Evolutionary conservation across 2,113 vertebrate species (phyloP).

Genomic region (Thomomys bottae): DNA sequence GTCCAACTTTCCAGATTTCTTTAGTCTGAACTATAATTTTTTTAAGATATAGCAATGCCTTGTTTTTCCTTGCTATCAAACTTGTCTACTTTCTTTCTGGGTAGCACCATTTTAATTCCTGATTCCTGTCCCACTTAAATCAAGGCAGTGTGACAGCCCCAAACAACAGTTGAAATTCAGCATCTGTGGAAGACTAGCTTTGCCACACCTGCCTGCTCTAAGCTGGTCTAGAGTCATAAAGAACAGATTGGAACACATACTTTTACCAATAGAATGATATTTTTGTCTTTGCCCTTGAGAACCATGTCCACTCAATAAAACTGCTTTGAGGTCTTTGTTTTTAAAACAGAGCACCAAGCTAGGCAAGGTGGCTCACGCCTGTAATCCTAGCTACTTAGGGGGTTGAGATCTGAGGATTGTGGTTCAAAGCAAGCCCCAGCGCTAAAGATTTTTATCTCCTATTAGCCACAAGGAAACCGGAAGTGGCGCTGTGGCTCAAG

Average conservation of each 20-base stretch:
- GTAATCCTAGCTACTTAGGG: too few relatives aligned
- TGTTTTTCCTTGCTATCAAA: constrained; percentile 45
- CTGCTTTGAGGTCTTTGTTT: constrained; percentile 59
- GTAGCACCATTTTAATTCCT: constrained; percentile 60
- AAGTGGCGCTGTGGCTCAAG: too few relatives aligned
- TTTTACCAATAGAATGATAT: constrained; percentile 25
- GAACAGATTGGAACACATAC: constrained; percentile 3
- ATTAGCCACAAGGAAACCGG: too few relatives aligned
- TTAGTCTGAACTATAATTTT: constrained; percentile 66
- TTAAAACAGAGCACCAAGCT: constrained; percentile 70
- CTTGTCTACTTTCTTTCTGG: constrained; percentile 40
- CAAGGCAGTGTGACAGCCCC: constrained; percentile 26
- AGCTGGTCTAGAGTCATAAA: constrained; percentile 23
- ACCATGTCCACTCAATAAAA: constrained; percentile 68
- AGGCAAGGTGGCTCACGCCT: too few relatives aligned
- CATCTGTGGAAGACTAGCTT: constrained; percentile 11
- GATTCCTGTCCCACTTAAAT: constrained; percentile 51
- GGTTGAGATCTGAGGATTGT: too few relatives aligned
- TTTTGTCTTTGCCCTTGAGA: constrained; percentile 59
- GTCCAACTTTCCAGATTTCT: constrained; percentile 49
- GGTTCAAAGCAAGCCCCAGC: too few relatives aligned
- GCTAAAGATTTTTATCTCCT: too few relatives aligned
- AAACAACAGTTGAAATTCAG: neutral
- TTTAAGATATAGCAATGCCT: constrained; percentile 27
- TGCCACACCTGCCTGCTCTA: neutral